Conservation (phyloP, 2,888 invertebrate species). For the Acholoe squamosa region DNA sequence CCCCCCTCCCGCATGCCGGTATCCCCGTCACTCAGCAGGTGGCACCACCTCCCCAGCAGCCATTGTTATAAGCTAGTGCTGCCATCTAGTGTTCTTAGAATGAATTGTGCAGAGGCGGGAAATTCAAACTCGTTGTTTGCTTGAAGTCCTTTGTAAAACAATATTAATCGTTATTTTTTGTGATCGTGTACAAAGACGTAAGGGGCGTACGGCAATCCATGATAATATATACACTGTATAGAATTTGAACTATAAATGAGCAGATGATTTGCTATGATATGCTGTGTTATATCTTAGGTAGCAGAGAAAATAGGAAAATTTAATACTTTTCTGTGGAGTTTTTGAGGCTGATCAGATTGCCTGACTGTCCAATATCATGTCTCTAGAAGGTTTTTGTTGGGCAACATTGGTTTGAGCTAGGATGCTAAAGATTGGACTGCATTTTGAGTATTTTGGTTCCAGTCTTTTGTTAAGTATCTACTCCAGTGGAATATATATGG, state of each 20-base stretch:
- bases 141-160: conserved; percentile 26
- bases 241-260: neutral
- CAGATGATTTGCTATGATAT: conserved; percentile 9
- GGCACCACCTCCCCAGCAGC: conserved; percentile 58
- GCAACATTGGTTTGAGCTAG: neutral
- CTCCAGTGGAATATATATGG: neutral
- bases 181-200: conserved; percentile 51
- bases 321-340: neutral
- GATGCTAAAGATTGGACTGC: neutral
- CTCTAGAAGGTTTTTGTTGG: neutral
- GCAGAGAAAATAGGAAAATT: neutral
- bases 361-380: neutral
- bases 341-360: neutral
- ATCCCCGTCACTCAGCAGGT: conserved; percentile 2
- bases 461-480: neutral
- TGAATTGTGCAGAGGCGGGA: conserved; percentile 8
- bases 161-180: conserved; percentile 23
- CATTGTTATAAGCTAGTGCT: conserved; percentile 53
- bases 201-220: conserved; percentile 14
- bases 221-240: conserved; percentile 32
- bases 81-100: conserved; percentile 52
- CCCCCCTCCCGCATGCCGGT: neutral
- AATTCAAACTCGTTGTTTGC: neutral
- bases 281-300: neutral
- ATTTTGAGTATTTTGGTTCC: neutral